A percentile compares a stretch with the other conserved stretches of the same genome.
phyloP scores from a whole-genome alignment of 2,797 vertebrate genomes.

The Poecilia wingei region DNA sequence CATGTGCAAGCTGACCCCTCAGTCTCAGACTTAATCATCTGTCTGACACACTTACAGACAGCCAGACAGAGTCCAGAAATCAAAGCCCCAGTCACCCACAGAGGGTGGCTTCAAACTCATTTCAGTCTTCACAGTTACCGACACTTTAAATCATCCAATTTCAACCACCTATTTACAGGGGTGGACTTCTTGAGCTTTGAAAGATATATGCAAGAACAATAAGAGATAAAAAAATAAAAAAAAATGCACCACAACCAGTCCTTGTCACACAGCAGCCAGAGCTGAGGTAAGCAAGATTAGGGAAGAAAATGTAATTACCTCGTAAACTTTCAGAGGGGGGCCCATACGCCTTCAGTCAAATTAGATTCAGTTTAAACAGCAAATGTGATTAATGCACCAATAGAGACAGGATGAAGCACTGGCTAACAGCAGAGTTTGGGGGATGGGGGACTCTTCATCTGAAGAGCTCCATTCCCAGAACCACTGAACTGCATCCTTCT shows the following conservation, averaged over 20 bases:
- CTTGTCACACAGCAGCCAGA: background rate
- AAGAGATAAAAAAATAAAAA: constrained; percentile 24
- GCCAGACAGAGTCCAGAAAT: background rate
- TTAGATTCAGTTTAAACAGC: constrained; percentile 73
- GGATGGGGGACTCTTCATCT: background rate
- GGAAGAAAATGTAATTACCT: constrained; percentile 63
- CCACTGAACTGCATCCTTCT: constrained; percentile 6
- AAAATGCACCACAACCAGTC: constrained; percentile 32
- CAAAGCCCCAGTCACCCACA: too few species aligned
- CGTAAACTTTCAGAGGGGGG: constrained; percentile 38
- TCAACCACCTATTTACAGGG: background rate
- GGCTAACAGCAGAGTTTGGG: constrained; percentile 14
- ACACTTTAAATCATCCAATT: background rate
- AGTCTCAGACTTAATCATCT: background rate
- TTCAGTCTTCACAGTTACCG: background rate
- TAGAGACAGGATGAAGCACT: constrained; percentile 43
- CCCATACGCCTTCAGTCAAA: constrained; percentile 56
- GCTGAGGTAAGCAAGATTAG: constrained; percentile 24
- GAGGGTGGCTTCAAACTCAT: background rate
- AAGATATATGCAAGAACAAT: constrained; percentile 73
- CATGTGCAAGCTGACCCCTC: constrained; percentile 17
- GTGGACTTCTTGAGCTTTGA: constrained; percentile 77
- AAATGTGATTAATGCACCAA: constrained; percentile 74
- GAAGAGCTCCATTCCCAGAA: background rate
- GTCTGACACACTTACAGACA: constrained; percentile 1